phyloP scores from a whole-genome alignment of 2,113 vertebrate species.

The Cyprinodon variegatus region DNA sequence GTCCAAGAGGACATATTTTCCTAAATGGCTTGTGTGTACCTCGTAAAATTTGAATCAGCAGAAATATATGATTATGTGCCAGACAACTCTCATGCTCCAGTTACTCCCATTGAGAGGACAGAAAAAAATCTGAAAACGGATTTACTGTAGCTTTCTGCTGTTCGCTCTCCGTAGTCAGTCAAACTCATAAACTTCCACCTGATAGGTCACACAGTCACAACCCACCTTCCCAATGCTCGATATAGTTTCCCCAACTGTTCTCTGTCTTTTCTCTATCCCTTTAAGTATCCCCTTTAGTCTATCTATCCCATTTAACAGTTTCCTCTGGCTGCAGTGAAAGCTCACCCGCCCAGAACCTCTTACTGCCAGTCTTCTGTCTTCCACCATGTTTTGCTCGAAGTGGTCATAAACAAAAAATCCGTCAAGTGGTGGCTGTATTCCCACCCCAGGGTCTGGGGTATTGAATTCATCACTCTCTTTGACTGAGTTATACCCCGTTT shows the following conservation, averaged over 20 bases:
- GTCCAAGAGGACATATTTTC: constrained; percentile 39
- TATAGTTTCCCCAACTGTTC: constrained; percentile 14
- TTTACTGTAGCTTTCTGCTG: background rate
- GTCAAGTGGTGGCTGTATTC: constrained; percentile 47
- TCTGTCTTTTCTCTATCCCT: constrained; percentile 29
- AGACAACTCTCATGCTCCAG: constrained; percentile 15
- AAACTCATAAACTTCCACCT: constrained; percentile 31
- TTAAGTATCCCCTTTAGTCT: constrained; percentile 20
- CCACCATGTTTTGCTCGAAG: constrained; percentile 12
- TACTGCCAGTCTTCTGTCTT: constrained; percentile 4
- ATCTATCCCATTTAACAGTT: constrained; percentile 26
- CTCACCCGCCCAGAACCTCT: constrained; percentile 3
- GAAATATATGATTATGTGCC: constrained; percentile 38
- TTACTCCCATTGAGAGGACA: background rate
- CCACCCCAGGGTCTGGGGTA: constrained; percentile 32
- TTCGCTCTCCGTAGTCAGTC: constrained; percentile 1
- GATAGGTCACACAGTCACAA: constrained; percentile 24
- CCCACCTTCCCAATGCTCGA: constrained; percentile 5
- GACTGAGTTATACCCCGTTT: constrained; percentile 59
- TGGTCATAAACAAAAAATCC: constrained; percentile 60
- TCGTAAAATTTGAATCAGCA: constrained; percentile 60
- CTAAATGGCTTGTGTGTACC: constrained; percentile 23
- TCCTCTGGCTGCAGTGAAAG: constrained; percentile 21
- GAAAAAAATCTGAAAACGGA: constrained; percentile 13
- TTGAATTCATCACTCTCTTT: constrained; percentile 63